Evolutionary conservation across 2,797 vertebrate genomes (phyloP), one percentile per base, ranked within the genome.

Genomic region (Hapalemur alaotrensis): DNA sequence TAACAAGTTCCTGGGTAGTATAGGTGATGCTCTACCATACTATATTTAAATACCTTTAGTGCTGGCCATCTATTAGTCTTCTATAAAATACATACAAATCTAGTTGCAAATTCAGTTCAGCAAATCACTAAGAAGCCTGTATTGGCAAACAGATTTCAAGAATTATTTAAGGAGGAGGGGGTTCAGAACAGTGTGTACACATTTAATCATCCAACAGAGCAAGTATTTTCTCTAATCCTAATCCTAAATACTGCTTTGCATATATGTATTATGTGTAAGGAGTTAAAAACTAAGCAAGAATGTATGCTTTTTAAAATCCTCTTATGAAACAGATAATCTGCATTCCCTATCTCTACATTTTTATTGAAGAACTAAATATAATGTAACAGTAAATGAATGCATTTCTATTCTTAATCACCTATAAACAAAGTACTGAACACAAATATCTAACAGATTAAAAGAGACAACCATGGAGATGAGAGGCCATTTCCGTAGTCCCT

Each of bases 401-500:
- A 69, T 76, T 82, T 89, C 38, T 89, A 35, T 76, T 96, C 38
- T 82, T 90, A 88, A 92, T 89, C 50, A 70, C 7, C 35, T 80
- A 12, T 78, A 95, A 95, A 65, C 75, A 95, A 93, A 92, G 57
- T 30, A 59, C 25, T 54, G 46, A 13, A 75, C 63, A 73, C 86
- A 93, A 93, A 61, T 46, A 91, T 70, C 12, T 80, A 84, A 76
- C 28, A 83, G 10, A 46, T 93, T 75, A 89, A 10, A 90, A 95
- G 43, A 76, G 84, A 91, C 95, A 72, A 46, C 7, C 13, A 14
- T 91, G 76, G 10, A 13, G 89, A 70, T 93, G 93, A 94, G 43
- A 78, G 46, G 20, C 0, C 8, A 73, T 94, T 95, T 92, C 46
- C 10, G 2, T 78, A 28, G 14, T 57, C 25, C 92, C 2, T 80